phyloP scores from a whole-genome alignment of 1,140 invertebrate genomes.

The Zaprionus kolodkinae region DNA sequence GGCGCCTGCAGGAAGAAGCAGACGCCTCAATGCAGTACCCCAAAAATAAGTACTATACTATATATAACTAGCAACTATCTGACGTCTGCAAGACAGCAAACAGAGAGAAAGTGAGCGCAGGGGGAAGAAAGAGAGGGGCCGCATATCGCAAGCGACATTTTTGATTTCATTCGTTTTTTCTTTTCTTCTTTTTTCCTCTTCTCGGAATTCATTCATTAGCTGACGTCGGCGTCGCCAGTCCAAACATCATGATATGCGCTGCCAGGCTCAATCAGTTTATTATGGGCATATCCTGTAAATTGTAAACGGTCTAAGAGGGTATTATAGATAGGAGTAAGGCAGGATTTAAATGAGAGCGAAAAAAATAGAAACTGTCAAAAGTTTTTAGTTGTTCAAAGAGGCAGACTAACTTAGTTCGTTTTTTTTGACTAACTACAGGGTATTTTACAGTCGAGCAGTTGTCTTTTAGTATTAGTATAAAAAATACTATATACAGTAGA shows the following conservation, averaged over 20 bases:
- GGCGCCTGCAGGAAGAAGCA: not conserved
- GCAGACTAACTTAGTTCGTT: not conserved
- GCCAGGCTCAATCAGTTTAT: constrained; percentile 26
- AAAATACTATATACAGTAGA: too few relatives aligned
- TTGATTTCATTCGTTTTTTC: constrained; percentile 33
- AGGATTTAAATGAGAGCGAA: too few relatives aligned
- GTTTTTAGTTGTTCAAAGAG: not conserved
- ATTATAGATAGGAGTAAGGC: not conserved
- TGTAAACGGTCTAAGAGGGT: not conserved
- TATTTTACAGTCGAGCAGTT: not conserved
- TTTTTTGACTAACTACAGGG: not conserved
- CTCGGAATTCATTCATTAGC: constrained; percentile 54
- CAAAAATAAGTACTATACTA: constrained; percentile 18
- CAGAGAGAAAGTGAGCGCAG: not conserved
- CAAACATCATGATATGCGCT: constrained; percentile 56
- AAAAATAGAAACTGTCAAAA: not conserved
- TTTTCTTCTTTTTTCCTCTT: constrained; percentile 1
- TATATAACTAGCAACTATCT: constrained; percentile 5
- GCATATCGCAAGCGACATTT: constrained; percentile 41
- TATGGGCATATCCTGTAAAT: constrained; percentile 21
- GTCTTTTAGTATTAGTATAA: too few relatives aligned
- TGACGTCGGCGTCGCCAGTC: constrained; percentile 55
- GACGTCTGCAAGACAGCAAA: constrained; percentile 3
- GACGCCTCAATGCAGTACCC: constrained; percentile 1
- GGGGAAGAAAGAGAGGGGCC: not conserved